Base-by-base conservation (phyloP, 2,888 invertebrate genomes). In the Luperina testacea region DNA sequence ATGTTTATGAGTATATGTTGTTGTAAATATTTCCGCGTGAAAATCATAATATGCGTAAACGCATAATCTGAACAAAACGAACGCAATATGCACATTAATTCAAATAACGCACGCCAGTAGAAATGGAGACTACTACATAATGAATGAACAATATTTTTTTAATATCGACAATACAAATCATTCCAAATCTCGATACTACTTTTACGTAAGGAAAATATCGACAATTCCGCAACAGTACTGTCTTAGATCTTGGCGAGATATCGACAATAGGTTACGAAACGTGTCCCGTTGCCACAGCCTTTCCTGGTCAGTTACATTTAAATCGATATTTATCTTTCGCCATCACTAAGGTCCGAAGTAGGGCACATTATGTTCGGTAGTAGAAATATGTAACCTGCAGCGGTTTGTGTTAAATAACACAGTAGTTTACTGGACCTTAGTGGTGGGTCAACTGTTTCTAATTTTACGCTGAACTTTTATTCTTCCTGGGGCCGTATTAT, bases 251-350 rank as follows among this genome's bases (percentile, higher is more conserved):
- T 72, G 45, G 73, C 75, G 73, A 77, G 85, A 87, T 87, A 88
- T 88, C 88, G 88, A 88, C 87, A 88, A 88, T 86, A 78, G 80
- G 78, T 92, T 92, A 88, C 88, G 92, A 93, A 93, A 93, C 89
- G 75, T 80, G 83, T 90, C 89, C 91, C 87, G 87, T 86, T 89
- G 6, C 90, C 82, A 69, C 63, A 78, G 81, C 82, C 83, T 89
- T 94, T 94, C 93, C 94, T 92, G 91, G 90, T 91, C 82, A 80
- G 89, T 88, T 87, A 87, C 82, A 90, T 90, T 90, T 89, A 84
- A 90, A 89, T 89, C 80, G 83, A 80, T 83, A 81, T 77, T 78
- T 82, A 85, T 87, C 80, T 87, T 70, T 87, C 76, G 68, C 77
- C 88, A 85, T 88, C 86, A 69, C 85, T 81, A 87, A 59, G 72